Base-by-base conservation (phyloP, 1,140 invertebrate species). In the Brachionus calyciflorus region DNA sequence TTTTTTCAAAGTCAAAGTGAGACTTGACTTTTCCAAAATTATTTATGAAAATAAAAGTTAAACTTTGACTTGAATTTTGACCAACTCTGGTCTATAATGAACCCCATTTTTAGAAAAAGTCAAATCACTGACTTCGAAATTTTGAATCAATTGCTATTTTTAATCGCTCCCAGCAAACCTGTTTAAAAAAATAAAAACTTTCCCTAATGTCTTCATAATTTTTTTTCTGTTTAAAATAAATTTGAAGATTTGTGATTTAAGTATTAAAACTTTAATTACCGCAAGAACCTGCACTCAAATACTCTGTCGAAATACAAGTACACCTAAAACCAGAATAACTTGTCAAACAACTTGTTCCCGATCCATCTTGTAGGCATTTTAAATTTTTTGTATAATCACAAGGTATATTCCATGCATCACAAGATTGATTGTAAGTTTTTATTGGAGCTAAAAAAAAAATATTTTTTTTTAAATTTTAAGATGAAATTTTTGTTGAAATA, bases 261-360 rank as follows among this genome's bases (percentile, higher is more conserved):
- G 49, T 19, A 7, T 57, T 28, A 10, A 28, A 4, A 57, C 10
- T 10, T 6, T 9, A 6, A 6, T 12, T 19, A 57, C 12, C 3
- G 19, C 68, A 48, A 26, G 68, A 6, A 19, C 33, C 12, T 17
- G 33, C 63, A 53, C 26, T n/a, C 68, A 41, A 70, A 53, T 69
- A 69, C 1, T 44, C 46, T 1, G 2, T 69, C 1, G n/a, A n/a
- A 60, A 33, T 60, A 33, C 55, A 63, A 9, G 24, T 63, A 33
- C 57, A 63, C 19, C 7, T 40, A 7, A 3, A 21, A 21, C 57
- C 57, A 40, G n/a, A 7, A 21, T 41, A 63, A 19, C 37, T 21
- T 6, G 17, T 41, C 9, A 21, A 41, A 21, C 57, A 63, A 19
- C n/a, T 17, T 19, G 57, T 28, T 4, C 57, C 57, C 9, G 17